Evolutionary conservation across 2,113 vertebrate species (phyloP), one percentile per base, ranked within the genome.

Genomic region (Mesocricetus auratus): DNA sequence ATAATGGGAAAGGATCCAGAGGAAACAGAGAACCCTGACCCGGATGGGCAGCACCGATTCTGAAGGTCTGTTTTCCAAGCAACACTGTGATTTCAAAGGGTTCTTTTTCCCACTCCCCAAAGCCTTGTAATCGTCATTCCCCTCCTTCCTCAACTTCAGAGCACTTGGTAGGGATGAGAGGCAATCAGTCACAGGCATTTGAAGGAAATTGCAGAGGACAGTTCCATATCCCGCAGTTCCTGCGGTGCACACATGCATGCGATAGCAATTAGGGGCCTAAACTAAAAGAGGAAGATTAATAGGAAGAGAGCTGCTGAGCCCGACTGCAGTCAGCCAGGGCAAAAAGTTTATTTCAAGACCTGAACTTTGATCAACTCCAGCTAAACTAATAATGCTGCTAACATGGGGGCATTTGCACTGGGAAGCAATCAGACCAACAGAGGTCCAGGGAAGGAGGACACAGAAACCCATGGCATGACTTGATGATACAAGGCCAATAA

Each of bases 171-270:
- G 60, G 94, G 86, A 93, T 95, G 60, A 97, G 96, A 96, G 69
- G 89, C 68, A 93, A 96, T 91, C 95, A 95, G 91, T 96, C 82
- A 91, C 73, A 91, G n/a, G 73, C 15, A 94, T 91, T 86, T 58
- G 89, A 96, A 92, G 89, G 93, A 96, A 97, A 98, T 79, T 89
- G 68, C 89, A 53, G 94, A 75, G 83, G 93, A 95, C 47, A 89
- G 89, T 90, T 96, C 86, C 58, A 60, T 94, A 96, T 64, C 78
- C 62, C 88, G 47, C 26, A 82, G 71, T 71, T 94, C 81, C 95
- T 91, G 66, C 1, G 8, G 82, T 71, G 68, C 73, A 90, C 62
- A 96, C 39, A 91, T 15, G 29, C 79, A 60, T 82, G 86, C 68
- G 33, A 66, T 45, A 92, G 92, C 93, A 97, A 96, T 93, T 92